These are phyloP conservation scores for Lordiphosa clarofinis DNA, from an alignment of 1,140 invertebrate species.

Conservation along the genomic window DNA sequence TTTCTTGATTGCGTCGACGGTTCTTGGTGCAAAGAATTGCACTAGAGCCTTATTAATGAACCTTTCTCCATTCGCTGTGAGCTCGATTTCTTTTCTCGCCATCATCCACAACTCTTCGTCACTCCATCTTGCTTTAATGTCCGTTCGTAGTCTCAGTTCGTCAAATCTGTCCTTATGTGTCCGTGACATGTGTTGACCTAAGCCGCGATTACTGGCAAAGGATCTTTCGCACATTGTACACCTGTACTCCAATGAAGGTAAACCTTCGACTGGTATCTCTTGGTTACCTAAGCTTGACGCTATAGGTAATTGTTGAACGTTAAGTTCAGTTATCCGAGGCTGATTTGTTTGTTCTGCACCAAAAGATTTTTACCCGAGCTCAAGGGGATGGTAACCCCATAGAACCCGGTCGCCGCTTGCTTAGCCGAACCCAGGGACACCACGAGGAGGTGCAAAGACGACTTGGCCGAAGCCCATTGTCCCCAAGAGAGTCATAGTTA, in stretches of 20 bases:
- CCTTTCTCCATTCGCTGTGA: background rate
- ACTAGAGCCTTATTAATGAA: background rate
- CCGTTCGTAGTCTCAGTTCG: background rate
- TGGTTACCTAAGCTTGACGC: too few relatives aligned
- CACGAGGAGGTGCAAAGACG: too few relatives aligned
- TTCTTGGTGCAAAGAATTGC: background rate
- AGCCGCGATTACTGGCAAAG: background rate
- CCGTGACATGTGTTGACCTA: slow-evolving; percentile 1
- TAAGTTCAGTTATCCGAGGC: too few relatives aligned
- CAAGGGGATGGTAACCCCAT: too few relatives aligned
- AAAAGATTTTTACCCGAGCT: too few relatives aligned
- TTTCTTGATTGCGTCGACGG: slow-evolving; percentile 3
- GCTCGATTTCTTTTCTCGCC: slow-evolving; percentile 2
- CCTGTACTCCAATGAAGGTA: background rate
- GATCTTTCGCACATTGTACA: background rate
- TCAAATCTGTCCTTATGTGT: background rate
- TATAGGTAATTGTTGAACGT: too few relatives aligned
- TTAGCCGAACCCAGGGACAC: too few relatives aligned
- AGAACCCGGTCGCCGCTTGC: too few relatives aligned
- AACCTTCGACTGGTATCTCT: too few relatives aligned
- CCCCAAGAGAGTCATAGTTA: too few relatives aligned
- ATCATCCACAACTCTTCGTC: slow-evolving; percentile 1
- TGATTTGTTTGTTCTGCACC: too few relatives aligned
- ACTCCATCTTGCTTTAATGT: background rate
- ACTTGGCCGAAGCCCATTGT: too few relatives aligned